phyloP scores from a whole-genome alignment of 2,888 invertebrate species.

The Xylota segnis region DNA sequence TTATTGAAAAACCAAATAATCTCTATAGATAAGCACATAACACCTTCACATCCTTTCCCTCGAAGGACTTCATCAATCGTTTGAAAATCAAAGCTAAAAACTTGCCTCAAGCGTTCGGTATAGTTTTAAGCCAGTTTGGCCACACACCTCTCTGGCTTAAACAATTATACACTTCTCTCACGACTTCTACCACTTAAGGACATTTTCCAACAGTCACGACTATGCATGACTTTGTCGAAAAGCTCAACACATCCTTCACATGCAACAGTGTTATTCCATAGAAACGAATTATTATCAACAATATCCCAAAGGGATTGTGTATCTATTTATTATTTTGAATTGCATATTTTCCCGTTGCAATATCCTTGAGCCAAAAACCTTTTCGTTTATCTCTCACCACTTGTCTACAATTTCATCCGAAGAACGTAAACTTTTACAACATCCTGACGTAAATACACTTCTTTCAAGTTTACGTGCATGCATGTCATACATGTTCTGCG shows the following conservation, averaged over 20 bases:
- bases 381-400: conserved; percentile 21
- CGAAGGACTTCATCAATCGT: no score
- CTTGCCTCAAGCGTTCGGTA: no score
- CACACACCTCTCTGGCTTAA: no score
- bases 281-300: conserved; percentile 6
- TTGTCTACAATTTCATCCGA: conserved; percentile 49
- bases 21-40: no score
- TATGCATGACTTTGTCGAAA: no score
- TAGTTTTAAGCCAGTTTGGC: no score
- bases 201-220: no score
- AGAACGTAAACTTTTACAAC: conserved; percentile 58
- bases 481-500: conserved; percentile 49
- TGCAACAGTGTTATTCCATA: conserved; percentile 30
- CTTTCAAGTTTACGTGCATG: conserved; percentile 49
- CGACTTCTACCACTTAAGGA: no score
- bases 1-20: no score
- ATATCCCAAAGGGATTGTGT: conserved; percentile 10
- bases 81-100: no score
- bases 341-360: conserved; percentile 31
- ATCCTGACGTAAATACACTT: conserved; percentile 46
- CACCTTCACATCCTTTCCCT: no score
- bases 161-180: no score
- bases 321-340: conserved; percentile 38
- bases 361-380: conserved; percentile 31
- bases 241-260: not conserved